A percentile compares a stretch with the other conserved stretches of the same genome.
phyloP scores from a whole-genome alignment of 1,140 invertebrate genomes.

The Lordiphosa collinella region DNA sequence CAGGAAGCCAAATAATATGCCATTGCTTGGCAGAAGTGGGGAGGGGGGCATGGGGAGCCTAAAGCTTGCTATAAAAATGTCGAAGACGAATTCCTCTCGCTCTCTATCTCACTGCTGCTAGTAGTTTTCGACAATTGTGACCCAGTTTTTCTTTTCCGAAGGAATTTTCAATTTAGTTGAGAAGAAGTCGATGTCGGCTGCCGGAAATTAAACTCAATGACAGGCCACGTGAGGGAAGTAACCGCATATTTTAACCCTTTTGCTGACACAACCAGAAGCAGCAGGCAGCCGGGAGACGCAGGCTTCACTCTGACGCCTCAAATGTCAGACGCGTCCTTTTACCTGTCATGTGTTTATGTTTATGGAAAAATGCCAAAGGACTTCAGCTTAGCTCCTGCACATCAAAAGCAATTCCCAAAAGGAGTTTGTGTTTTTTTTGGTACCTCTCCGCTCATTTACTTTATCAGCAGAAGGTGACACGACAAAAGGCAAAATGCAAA shows the following conservation, averaged over 20 bases:
- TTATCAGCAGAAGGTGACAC: constrained; percentile 31
- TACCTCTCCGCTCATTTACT: constrained; percentile 32
- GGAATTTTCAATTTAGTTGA: constrained; percentile 62
- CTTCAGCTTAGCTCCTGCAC: constrained; percentile 35
- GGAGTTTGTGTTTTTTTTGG: neutral
- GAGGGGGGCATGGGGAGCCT: neutral
- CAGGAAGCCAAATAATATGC: constrained; percentile 52
- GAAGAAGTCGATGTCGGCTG: constrained; percentile 18
- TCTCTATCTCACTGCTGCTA: constrained; percentile 20
- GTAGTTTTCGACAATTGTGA: constrained; percentile 55
- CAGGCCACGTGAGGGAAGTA: constrained; percentile 38
- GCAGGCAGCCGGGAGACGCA: constrained; percentile 1
- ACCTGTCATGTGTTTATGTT: constrained; percentile 50
- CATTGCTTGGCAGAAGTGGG: constrained; percentile 27
- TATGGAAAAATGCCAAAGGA: constrained; percentile 50
- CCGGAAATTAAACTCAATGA: constrained; percentile 74
- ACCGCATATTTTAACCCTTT: constrained; percentile 56
- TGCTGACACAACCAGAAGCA: constrained; percentile 40
- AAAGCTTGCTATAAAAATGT: constrained; percentile 65
- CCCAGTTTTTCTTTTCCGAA: constrained; percentile 43
- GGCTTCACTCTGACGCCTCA: constrained; percentile 27
- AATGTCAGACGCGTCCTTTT: constrained; percentile 41
- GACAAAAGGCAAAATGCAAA: constrained; percentile 61
- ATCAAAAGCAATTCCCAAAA: constrained; percentile 64
- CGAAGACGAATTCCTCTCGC: constrained; percentile 36